Evolutionary conservation across 2,113 vertebrate species (phyloP), one percentile per base, ranked within the genome.

Genomic region (Phocoena sinus): DNA sequence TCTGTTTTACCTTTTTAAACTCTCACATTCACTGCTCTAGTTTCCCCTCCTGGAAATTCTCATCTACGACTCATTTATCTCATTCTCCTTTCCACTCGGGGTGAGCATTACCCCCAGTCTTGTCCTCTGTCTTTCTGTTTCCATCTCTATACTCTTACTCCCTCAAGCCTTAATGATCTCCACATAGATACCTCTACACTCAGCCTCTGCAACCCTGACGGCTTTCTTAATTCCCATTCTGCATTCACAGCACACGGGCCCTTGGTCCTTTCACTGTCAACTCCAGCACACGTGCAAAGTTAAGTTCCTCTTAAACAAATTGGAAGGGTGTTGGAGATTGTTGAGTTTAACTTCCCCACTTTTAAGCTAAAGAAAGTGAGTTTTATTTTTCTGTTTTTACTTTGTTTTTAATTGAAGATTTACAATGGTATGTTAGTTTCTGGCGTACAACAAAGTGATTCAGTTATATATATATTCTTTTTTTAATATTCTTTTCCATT

Each of bases 171-270:
- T 53, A 18, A 31, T 60, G 21, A 81, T 53, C 25, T 76, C 44
- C 60, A 1, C 0, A 1, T 4, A 13, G 13, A 12, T 1, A 12
- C 14, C 15, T 56, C 47, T 65, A 12, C 4, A 8, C 8, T 56
- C 14, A 65, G 26, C 38, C 60, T 85, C 33, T 60, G 21, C 8
- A 73, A 8, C 2, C 41, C 2, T 38, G 68, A 76, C 3, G n/a
- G 33, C 12, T 23, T 84, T n/a, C 23, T 76, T 53, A 4, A 2
- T 14, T 60, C 62, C 1, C 3, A 1, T 80, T 73, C 20, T n/a
- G 38, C 7, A 41, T n/a, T 90, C 53, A 47, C 25, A 33, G 36
- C 8, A 31, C 2, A 7, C 5, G 4, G n/a, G 9, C 11, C 5
- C 62, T 60, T 86, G 36, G 6, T 44, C 25, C 13, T 82, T 74